Evolutionary conservation across 2,888 invertebrate species (phyloP).

Genomic region (Leptothorax acervorum): DNA sequence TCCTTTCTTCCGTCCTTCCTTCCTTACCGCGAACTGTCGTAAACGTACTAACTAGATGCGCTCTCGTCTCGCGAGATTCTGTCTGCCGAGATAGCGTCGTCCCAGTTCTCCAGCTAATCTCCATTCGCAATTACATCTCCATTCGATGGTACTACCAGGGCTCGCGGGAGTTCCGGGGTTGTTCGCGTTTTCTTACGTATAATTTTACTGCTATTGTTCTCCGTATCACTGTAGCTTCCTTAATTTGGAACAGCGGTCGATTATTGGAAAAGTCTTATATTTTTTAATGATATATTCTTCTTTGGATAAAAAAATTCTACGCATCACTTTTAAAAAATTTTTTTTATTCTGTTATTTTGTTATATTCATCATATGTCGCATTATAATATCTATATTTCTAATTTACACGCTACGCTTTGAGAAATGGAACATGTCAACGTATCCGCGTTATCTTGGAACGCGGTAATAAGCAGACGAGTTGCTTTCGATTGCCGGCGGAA

Average conservation of each 20-base stretch:
- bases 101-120: slow-evolving; percentile 67
- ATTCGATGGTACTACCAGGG: slow-evolving; percentile 53
- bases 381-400: slow-evolving; percentile 34
- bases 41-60: slow-evolving; percentile 80
- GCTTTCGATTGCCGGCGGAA: slow-evolving; percentile 82
- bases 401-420: slow-evolving; percentile 43
- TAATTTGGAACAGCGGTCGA: not conserved
- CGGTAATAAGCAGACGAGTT: slow-evolving; percentile 78
- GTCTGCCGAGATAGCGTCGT: slow-evolving; percentile 55
- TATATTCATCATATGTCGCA: not conserved
- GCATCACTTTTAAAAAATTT: no score
- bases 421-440: slow-evolving; percentile 70
- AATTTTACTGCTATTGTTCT: slow-evolving; percentile 35
- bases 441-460: slow-evolving; percentile 58
- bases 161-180: not conserved
- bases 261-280: not conserved
- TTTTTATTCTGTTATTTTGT: not conserved
- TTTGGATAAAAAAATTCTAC: not conserved
- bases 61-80: slow-evolving; percentile 73
- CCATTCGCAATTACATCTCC: slow-evolving; percentile 68
- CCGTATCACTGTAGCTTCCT: not conserved
- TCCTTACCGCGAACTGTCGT: slow-evolving; percentile 72
- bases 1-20: slow-evolving; percentile 45
- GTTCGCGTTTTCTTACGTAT: slow-evolving; percentile 16
- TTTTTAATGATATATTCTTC: not conserved